Percentiles rank a stretch among this genome's conserved stretches.
phyloP scores from a whole-genome alignment of 2,797 vertebrate genomes.

The Paratrypauchen microcephalus region DNA sequence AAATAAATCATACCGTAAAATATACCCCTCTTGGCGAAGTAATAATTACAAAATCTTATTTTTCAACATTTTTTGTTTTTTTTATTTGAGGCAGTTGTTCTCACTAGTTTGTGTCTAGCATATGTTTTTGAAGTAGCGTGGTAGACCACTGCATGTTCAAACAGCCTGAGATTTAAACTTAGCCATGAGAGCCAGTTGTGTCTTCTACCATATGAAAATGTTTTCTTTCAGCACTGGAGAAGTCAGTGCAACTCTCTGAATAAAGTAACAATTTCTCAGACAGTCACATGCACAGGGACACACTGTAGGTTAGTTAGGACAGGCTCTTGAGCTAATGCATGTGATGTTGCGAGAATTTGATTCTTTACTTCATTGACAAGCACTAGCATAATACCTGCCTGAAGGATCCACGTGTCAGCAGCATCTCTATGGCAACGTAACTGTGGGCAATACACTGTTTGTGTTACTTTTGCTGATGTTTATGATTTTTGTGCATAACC shows the following conservation, averaged over 20 bases:
- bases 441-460: slow-evolving; percentile 6
- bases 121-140: neutral
- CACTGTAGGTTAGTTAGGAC: slow-evolving; percentile 20
- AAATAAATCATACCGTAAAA: too few relatives aligned
- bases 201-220: neutral
- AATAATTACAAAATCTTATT: too few relatives aligned
- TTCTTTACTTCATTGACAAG: slow-evolving; percentile 71
- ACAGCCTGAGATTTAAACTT: neutral
- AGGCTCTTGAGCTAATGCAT: slow-evolving; percentile 47
- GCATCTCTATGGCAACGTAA: neutral
- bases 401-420: neutral
- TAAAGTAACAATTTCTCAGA: slow-evolving; percentile 69
- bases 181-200: neutral
- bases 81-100: neutral
- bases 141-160: slow-evolving; percentile 32
- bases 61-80: neutral
- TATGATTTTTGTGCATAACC: slow-evolving; percentile 44
- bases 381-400: slow-evolving; percentile 25
- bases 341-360: slow-evolving; percentile 66
- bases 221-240: slow-evolving; percentile 16
- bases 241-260: slow-evolving; percentile 63
- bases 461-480: slow-evolving; percentile 21
- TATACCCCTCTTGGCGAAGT: too few relatives aligned
- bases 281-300: slow-evolving; percentile 55
- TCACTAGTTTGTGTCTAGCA: neutral